A percentile compares a stretch with the other conserved stretches of the same genome.
Conservation (phyloP, 2,888 invertebrate genomes). For the Slavum lentiscoides region DNA sequence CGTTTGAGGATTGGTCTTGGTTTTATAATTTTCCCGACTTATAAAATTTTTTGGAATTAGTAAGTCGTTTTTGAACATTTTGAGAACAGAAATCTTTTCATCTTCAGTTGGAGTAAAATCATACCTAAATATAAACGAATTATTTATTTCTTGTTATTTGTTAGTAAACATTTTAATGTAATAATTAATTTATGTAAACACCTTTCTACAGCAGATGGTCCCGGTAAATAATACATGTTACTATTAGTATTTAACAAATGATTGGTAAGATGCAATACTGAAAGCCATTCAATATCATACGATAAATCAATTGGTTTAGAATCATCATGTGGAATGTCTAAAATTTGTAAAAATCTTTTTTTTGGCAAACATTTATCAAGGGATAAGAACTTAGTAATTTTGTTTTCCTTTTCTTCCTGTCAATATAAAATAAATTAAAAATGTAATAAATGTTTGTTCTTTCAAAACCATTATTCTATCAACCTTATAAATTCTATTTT, state of each 20-base stretch:
- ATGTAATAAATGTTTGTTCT: background rate
- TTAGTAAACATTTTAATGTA: background rate
- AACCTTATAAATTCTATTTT: background rate
- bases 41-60: slow-evolving; percentile 78
- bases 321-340: slow-evolving; percentile 68
- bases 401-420: slow-evolving; percentile 57
- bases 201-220: slow-evolving; percentile 66
- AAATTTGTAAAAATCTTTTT: slow-evolving; percentile 76
- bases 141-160: background rate
- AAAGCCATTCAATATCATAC: slow-evolving; percentile 94
- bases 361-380: slow-evolving; percentile 95
- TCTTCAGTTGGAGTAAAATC: slow-evolving; percentile 74
- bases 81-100: slow-evolving; percentile 70
- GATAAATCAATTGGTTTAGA: slow-evolving; percentile 65
- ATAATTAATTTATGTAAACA: slow-evolving; percentile 57
- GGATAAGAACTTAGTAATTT: slow-evolving; percentile 73
- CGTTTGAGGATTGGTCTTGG: slow-evolving; percentile 73
- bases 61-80: slow-evolving; percentile 68
- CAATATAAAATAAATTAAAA: background rate
- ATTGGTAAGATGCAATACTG: slow-evolving; percentile 84
- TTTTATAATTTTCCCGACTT: slow-evolving; percentile 71
- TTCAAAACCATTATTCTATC: background rate
- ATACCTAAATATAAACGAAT: slow-evolving; percentile 64
- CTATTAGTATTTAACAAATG: slow-evolving; percentile 78
- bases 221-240: slow-evolving; percentile 77